A percentile compares a stretch with the other conserved stretches of the same genome.
Conservation (phyloP, 2,888 invertebrate genomes). For the Aphodius sticticus region DNA sequence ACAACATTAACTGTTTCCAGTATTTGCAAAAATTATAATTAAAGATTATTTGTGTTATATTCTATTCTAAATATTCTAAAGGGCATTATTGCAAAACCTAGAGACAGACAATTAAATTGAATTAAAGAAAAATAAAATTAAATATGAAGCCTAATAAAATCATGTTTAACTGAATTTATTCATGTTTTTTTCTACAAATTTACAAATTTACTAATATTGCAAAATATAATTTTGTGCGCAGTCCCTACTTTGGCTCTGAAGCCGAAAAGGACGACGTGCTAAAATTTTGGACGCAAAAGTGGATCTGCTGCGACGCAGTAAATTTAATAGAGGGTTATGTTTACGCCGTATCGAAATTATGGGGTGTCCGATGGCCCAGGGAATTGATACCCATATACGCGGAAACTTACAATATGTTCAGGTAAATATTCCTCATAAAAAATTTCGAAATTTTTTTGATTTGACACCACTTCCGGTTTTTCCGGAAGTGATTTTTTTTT, state of each 20-base stretch:
- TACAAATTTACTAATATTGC: background rate
- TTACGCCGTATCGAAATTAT: slow-evolving; percentile 66
- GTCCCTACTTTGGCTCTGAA: slow-evolving; percentile 71
- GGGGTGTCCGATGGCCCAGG: slow-evolving; percentile 72
- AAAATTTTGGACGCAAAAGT: slow-evolving; percentile 68
- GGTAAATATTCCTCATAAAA: slow-evolving; percentile 40
- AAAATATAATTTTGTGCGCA: slow-evolving; percentile 26
- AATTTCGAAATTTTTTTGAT: slow-evolving; percentile 29
- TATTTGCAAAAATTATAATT: too few relatives aligned
- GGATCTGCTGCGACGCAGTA: slow-evolving; percentile 67
- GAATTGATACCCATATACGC: slow-evolving; percentile 67
- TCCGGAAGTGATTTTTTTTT: background rate
- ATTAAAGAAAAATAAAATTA: too few relatives aligned
- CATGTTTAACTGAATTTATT: too few relatives aligned
- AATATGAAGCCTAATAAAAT: too few relatives aligned
- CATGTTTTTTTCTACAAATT: too few relatives aligned
- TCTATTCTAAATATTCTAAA: too few relatives aligned
- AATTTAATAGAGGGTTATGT: slow-evolving; percentile 70
- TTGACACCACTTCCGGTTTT: slow-evolving; percentile 12
- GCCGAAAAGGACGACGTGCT: slow-evolving; percentile 71
- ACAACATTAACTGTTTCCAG: too few relatives aligned
- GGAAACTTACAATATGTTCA: slow-evolving; percentile 65
- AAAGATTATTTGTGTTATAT: too few relatives aligned
- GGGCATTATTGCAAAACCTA: too few relatives aligned
- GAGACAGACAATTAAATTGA: too few relatives aligned